Percentiles rank a stretch among this genome's conserved stretches.
Conservation (phyloP, 2,888 invertebrate genomes). For the Bombyx huttoni region DNA sequence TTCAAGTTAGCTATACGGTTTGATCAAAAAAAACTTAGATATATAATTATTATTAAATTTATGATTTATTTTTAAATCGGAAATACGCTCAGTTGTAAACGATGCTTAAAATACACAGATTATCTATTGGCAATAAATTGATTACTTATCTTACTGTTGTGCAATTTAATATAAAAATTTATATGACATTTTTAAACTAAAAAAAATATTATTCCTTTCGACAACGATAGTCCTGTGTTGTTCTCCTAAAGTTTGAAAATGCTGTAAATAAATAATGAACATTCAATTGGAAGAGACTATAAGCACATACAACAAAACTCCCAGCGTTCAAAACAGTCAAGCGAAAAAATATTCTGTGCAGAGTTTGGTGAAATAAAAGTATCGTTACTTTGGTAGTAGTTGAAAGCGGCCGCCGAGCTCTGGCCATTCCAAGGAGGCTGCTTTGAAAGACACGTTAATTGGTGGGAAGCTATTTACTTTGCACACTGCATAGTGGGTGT, state of each 20-base stretch:
- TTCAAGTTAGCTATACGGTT: neutral
- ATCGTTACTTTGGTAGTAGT: constrained; percentile 24
- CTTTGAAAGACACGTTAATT: constrained; percentile 55
- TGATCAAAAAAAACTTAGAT: neutral
- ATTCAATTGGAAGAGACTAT: neutral
- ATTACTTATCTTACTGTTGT: too few relatives aligned
- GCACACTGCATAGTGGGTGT: constrained; percentile 19
- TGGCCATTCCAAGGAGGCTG: constrained; percentile 34
- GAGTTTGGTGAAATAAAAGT: constrained; percentile 42
- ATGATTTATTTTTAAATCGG: too few relatives aligned
- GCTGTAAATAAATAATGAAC: neutral
- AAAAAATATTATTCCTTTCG: too few relatives aligned
- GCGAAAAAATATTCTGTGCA: constrained; percentile 24
- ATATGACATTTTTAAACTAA: too few relatives aligned
- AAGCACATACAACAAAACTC: neutral
- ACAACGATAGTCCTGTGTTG: too few relatives aligned
- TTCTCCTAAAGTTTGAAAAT: neutral
- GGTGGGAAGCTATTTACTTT: constrained; percentile 39
- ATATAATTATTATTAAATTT: too few relatives aligned
- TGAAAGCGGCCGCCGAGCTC: constrained; percentile 47
- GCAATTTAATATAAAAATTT: too few relatives aligned
- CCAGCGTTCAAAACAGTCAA: neutral
- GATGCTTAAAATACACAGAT: too few relatives aligned
- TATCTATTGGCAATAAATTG: too few relatives aligned
- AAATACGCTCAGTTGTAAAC: too few relatives aligned